Percentiles rank a stretch among this genome's conserved stretches.
phyloP scores from a whole-genome alignment of 2,888 invertebrate genomes.

The Ligdia adustata region DNA sequence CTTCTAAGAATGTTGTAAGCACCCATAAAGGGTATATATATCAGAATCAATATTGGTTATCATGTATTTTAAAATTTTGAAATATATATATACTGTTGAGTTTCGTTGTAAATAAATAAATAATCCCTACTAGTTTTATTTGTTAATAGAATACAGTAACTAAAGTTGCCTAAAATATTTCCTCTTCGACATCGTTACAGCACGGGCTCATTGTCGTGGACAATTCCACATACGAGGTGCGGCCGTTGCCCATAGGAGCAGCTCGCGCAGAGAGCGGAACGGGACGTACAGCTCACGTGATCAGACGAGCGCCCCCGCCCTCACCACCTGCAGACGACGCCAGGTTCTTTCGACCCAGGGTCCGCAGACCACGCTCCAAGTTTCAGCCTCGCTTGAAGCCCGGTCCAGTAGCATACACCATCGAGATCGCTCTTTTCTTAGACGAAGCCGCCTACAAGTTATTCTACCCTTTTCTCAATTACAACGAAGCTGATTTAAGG shows the following conservation, averaged over 20 bases:
- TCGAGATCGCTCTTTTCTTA: conserved; percentile 90
- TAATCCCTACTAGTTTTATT: too few species aligned
- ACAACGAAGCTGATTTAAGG: conserved; percentile 86
- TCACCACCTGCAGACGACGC: conserved; percentile 73
- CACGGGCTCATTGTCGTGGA: conserved; percentile 87
- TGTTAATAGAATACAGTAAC: too few species aligned
- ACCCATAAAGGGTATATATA: too few species aligned
- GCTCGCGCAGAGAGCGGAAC: conserved; percentile 64
- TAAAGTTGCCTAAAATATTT: not conserved
- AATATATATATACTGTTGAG: too few species aligned
- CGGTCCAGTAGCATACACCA: conserved; percentile 76
- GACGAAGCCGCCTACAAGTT: conserved; percentile 89
- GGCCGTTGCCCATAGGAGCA: conserved; percentile 80
- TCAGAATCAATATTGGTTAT: too few species aligned
- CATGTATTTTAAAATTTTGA: too few species aligned
- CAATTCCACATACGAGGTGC: conserved; percentile 88
- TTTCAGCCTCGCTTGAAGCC: conserved; percentile 44
- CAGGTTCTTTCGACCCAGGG: conserved; percentile 56
- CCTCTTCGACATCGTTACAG: conserved; percentile 57
- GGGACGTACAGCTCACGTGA: conserved; percentile 81
- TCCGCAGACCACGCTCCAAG: conserved; percentile 55
- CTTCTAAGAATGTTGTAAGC: too few species aligned
- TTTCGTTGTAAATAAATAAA: too few species aligned
- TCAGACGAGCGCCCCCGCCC: conserved; percentile 81
- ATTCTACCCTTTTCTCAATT: conserved; percentile 87